These are phyloP conservation scores for Phaethon lepturus DNA, from an alignment of 2,113 vertebrate genomes.

Conservation along the genomic window DNA sequence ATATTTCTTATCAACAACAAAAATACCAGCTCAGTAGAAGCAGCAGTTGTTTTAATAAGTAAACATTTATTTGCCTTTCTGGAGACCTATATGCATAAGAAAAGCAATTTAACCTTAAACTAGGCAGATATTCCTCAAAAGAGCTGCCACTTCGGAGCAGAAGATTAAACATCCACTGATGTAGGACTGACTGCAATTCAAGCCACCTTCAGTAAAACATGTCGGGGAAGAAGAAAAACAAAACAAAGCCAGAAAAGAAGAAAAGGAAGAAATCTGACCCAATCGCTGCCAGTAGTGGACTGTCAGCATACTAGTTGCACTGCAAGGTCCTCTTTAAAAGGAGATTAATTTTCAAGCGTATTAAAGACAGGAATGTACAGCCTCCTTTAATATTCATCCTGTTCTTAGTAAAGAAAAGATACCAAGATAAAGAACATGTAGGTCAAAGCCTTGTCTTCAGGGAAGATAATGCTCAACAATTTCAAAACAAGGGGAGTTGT, in stretches of 20 bases:
- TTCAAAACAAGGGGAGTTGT: not conserved
- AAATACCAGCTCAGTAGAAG: conserved; percentile 25
- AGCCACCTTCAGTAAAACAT: not conserved
- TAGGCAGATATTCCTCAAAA: conserved; percentile 18
- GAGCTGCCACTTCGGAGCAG: not conserved
- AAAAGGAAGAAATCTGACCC: not conserved
- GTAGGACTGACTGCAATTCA: not conserved
- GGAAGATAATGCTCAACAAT: not conserved
- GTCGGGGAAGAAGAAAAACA: not conserved
- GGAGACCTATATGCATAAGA: conserved; percentile 6
- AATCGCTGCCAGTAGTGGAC: not conserved
- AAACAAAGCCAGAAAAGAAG: not conserved
- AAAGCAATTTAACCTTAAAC: conserved; percentile 41
- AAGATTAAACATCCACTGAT: not conserved
- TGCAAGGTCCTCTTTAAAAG: not conserved
- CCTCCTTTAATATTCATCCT: not conserved
- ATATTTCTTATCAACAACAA: conserved; percentile 50
- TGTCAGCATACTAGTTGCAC: not conserved
- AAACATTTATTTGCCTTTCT: conserved; percentile 56
- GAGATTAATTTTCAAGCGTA: not conserved
- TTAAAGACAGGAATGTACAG: not conserved
- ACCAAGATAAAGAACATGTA: conserved; percentile 3
- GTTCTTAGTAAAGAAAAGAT: not conserved
- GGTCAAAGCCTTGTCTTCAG: conserved; percentile 32
- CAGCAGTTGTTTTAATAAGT: conserved; percentile 37